phyloP scores from a whole-genome alignment of 2,113 vertebrate species.

The Plestiodon gilberti region DNA sequence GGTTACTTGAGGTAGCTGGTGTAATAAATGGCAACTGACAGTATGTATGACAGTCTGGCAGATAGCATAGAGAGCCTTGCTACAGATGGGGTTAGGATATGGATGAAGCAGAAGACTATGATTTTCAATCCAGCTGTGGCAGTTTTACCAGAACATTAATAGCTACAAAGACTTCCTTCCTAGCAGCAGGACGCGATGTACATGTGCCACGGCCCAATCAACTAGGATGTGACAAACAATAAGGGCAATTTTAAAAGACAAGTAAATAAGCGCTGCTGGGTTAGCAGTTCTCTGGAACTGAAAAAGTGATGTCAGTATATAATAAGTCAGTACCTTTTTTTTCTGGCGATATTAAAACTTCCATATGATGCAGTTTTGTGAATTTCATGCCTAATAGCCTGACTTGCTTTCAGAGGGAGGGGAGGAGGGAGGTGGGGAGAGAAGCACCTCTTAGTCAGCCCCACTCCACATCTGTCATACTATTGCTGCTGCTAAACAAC shows the following conservation, averaged over 20 bases:
- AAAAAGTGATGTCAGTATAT: not conserved
- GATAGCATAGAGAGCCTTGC: not conserved
- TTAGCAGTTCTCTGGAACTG: not conserved
- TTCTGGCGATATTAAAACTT: not conserved
- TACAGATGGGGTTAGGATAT: not conserved
- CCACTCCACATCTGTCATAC: not conserved
- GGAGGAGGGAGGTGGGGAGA: not conserved
- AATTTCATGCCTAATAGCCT: not conserved
- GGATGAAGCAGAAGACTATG: not conserved
- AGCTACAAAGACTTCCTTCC: not conserved
- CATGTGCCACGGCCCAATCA: conserved; percentile 5
- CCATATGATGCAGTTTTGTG: not conserved
- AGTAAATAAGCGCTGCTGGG: not conserved
- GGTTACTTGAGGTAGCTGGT: not conserved
- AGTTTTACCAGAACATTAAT: not conserved
- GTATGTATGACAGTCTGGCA: not conserved
- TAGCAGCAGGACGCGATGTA: not conserved
- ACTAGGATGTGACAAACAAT: not conserved
- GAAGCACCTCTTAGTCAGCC: not conserved
- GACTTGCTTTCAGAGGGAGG: not conserved
- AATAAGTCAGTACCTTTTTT: not conserved
- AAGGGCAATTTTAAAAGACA: conserved; percentile 34
- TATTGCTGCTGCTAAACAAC: not conserved
- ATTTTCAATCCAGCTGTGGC: not conserved
- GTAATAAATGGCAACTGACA: not conserved